phyloP scores from a whole-genome alignment of 2,797 vertebrate species.

The Sphenopsis melanotis region DNA sequence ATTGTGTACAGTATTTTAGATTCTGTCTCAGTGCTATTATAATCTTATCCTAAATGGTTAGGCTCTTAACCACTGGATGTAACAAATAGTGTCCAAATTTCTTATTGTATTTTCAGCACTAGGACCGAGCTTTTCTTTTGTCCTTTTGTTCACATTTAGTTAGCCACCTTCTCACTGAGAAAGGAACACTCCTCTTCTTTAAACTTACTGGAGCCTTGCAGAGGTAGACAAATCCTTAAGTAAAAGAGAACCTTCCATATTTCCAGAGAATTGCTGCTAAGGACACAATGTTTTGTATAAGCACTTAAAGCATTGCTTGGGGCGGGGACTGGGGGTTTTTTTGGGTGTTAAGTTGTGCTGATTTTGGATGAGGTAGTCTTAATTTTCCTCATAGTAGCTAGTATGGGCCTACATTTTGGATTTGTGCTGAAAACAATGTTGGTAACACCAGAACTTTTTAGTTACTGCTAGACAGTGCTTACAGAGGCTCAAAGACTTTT shows the following conservation, averaged over 20 bases:
- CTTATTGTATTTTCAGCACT: background rate
- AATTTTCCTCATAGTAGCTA: background rate
- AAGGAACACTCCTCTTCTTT: background rate
- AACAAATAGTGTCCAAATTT: background rate
- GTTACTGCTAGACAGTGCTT: background rate
- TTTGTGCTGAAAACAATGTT: background rate
- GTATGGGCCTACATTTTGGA: background rate
- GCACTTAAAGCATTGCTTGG: background rate
- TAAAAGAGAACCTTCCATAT: background rate
- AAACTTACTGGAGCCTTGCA: background rate
- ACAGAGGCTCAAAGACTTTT: background rate
- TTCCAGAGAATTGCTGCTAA: background rate
- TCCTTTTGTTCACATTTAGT: background rate
- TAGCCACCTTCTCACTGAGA: background rate
- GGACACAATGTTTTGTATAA: background rate
- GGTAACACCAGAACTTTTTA: rapidly evolving
- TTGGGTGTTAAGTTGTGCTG: background rate
- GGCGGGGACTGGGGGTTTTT: rapidly evolving
- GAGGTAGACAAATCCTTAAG: rapidly evolving
- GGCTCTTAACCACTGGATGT: background rate
- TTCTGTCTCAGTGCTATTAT: background rate
- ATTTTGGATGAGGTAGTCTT: background rate
- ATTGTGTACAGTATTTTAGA: background rate
- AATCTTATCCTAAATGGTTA: background rate
- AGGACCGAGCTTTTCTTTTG: background rate